Base-by-base conservation (phyloP, 2,797 vertebrate genomes). In the Denticeps clupeoides region DNA sequence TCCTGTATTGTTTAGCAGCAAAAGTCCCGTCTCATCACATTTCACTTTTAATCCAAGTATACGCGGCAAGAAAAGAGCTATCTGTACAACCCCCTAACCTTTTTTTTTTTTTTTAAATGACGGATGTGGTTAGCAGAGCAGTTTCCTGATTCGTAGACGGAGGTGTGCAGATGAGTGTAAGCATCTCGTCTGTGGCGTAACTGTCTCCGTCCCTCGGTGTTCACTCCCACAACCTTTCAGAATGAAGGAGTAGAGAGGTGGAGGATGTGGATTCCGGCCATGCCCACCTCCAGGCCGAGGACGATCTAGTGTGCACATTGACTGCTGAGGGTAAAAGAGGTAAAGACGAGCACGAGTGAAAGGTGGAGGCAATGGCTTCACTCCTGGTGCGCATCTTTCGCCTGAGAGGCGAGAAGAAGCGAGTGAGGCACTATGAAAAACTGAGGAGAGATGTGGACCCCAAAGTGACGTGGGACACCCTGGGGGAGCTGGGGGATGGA, bases 301-400 rank as follows among this genome's bases (percentile, higher is more conserved):
- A 25, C 22, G 12, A 26, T 2, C 18, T 8, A 37, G n/a, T 8
- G 22, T 29, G 22, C 9, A n/a, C 4, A 7, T 4, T 4, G 8
- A 13, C 10, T 41, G 33, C n/a, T 12, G 37, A 27, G 7, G 18
- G 5, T 28, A 13, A 19, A 6, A 19, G 31, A 18, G 19, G 7
- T 10, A 7, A 24, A 13, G 9, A 15, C n/a, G 21, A 37, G 28
- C 40, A 35, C 28, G 16, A 37, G 16, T 16, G 16, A 11, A 28
- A 12, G 28, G 35, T 16, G 32, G 60, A 31, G 35, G 47, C 31
- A 37, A 67, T 67, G 63, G 48, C 71, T 12, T 60, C 72, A 41
- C 67, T 73, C 48, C 60, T 76, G 31, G 72, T 73, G 71, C 65
- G 65, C 5, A 53, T 74, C 3, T 73, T 76, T 16, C 63, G 65